Evolutionary conservation across 2,888 invertebrate genomes (phyloP).

Genomic region (Aspidapion aeneum): DNA sequence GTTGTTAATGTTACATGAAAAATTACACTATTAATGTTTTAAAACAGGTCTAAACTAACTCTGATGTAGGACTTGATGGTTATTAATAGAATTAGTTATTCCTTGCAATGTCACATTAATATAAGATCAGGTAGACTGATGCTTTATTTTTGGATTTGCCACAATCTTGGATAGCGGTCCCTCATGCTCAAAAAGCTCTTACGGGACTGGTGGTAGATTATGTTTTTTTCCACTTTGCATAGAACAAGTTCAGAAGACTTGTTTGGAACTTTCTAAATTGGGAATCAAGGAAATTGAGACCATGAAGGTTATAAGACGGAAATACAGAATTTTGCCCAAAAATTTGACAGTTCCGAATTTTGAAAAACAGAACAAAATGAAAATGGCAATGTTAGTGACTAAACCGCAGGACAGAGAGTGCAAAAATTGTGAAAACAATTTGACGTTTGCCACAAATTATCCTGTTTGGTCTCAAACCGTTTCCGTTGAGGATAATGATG

Average conservation of each 20-base stretch:
- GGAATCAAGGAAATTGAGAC: slow-evolving; percentile 86
- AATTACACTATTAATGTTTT: too few species aligned
- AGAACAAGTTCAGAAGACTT: slow-evolving; percentile 95
- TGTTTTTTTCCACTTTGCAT: slow-evolving; percentile 99
- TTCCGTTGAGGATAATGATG: not conserved
- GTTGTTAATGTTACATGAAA: not conserved
- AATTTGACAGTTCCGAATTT: slow-evolving; percentile 64
- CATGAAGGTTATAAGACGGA: slow-evolving; percentile 81
- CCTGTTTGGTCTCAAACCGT: not conserved
- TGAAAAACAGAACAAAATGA: slow-evolving; percentile 58
- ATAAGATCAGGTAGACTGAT: too few species aligned
- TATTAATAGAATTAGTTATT: too few species aligned
- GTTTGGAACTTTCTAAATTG: slow-evolving; percentile 61
- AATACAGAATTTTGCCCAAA: slow-evolving; percentile 67
- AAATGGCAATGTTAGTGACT: slow-evolving; percentile 28
- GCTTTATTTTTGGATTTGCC: slow-evolving; percentile 97
- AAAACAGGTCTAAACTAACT: too few species aligned
- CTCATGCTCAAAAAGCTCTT: slow-evolving; percentile 70
- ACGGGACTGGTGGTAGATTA: slow-evolving; percentile 77
- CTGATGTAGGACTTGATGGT: too few species aligned
- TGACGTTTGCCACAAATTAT: slow-evolving; percentile 79
- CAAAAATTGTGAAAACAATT: too few species aligned
- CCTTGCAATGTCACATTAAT: too few species aligned
- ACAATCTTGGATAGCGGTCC: slow-evolving; percentile 87
- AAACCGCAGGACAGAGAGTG: slow-evolving; percentile 41